phyloP scores from a whole-genome alignment of 2,797 vertebrate species.

The Percopsis omiscomaycus region DNA sequence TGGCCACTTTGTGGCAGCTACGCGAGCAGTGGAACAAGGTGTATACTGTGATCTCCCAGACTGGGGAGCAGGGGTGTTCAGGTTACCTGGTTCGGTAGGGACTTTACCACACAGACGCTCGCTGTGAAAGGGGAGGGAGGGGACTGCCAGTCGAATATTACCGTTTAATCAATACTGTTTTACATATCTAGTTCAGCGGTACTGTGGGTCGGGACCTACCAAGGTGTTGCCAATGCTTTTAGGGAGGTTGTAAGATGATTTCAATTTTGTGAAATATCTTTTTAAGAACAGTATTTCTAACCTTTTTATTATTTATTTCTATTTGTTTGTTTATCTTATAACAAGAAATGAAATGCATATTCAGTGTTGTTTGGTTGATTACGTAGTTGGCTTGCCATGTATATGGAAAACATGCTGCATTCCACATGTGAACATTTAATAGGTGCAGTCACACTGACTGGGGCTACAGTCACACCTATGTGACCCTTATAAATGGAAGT shows the following conservation, averaged over 20 bases:
- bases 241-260: too few species aligned
- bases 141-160: background rate
- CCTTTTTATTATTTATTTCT: too few species aligned
- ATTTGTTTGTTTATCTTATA: too few species aligned
- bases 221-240: too few species aligned
- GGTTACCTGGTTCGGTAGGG: constrained; percentile 58
- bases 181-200: too few species aligned
- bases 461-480: constrained; percentile 19
- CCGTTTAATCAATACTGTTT: too few species aligned
- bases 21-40: constrained; percentile 73
- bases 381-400: background rate
- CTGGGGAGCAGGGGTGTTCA: constrained; percentile 39
- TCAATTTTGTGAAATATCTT: too few species aligned
- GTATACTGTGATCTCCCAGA: constrained; percentile 72
- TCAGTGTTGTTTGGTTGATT: too few species aligned
- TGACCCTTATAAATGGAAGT: constrained; percentile 39
- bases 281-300: too few species aligned
- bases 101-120: constrained; percentile 64
- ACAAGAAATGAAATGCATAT: too few species aligned
- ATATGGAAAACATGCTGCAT: constrained; percentile 14
- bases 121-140: constrained; percentile 58
- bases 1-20: constrained; percentile 58
- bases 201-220: too few species aligned
- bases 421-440: constrained; percentile 20
- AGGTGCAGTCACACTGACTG: constrained; percentile 13